A percentile compares a stretch with the other conserved stretches of the same genome.
Conservation (phyloP, 2,797 vertebrate species). For the Hydrolagus colliei region DNA sequence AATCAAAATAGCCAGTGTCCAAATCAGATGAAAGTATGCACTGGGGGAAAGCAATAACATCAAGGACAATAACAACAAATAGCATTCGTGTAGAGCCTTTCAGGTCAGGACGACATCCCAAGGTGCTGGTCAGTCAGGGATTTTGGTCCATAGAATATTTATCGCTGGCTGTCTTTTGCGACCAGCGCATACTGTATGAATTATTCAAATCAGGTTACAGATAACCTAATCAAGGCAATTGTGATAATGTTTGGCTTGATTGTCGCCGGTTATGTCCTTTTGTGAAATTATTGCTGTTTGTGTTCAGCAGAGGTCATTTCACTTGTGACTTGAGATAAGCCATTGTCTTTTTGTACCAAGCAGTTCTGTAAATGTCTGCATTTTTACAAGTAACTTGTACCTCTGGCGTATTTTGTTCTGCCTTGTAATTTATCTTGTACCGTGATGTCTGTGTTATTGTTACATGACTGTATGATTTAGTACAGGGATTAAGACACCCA, state of each 20-base stretch:
- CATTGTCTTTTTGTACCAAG: background rate
- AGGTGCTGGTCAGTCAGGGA: background rate
- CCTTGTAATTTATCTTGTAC: background rate
- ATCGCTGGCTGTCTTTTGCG: background rate
- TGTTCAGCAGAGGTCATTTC: background rate
- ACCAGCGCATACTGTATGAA: background rate
- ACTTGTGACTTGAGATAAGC: background rate
- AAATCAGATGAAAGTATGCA: too few species aligned
- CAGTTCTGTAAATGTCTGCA: background rate
- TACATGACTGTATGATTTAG: background rate
- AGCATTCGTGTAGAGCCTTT: too few species aligned
- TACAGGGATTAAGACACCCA: background rate
- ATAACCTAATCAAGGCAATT: constrained; percentile 19
- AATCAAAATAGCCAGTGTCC: too few species aligned
- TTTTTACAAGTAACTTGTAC: background rate
- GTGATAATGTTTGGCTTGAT: background rate
- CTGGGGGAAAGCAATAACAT: too few species aligned
- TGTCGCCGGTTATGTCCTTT: background rate
- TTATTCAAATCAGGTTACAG: constrained; percentile 13
- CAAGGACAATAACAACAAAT: too few species aligned
- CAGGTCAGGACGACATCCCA: too few species aligned
- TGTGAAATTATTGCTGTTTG: constrained; percentile 14
- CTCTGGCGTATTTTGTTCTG: background rate
- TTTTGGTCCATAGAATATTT: background rate
- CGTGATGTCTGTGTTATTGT: background rate